Evolutionary conservation across 2,888 invertebrate species (phyloP), one percentile per base, ranked within the genome.

Genomic region (Rhyacophila evoluta): DNA sequence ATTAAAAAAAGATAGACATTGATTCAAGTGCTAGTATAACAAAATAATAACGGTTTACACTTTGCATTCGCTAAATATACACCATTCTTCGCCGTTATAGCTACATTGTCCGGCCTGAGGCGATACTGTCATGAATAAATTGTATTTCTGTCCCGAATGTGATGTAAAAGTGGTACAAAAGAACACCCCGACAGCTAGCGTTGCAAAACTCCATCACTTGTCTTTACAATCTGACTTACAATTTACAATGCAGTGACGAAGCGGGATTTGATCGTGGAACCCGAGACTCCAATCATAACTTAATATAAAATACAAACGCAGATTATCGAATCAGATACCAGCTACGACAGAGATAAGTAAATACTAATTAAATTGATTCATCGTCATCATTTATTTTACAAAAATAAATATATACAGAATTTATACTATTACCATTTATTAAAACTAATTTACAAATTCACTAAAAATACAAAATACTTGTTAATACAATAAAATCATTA

Each of bases 11-110:
- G 55, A 25, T 8, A 25, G 55, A 55, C 55, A 55, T 55, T 55
- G 55, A 55, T 55, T 55, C 55, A 25, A 25, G 41, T 19, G 19
- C 55, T 55, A 55, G 55, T 25, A 4, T 33, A 33, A 33, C 29
- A 33, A 33, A 4, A 55, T 25, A 55, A 55, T 55, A 55, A 55
- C 55, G 55, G 55, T 25, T 33, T 55, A 8, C 19, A 55, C 10
- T 55, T 33, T 55, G 8, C 55, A 55, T 19, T 55, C 55, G 55
- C 55, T 25, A 55, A 55, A 55, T 55, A 55, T 55, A 55, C 55
- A 55, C 55, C 55, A 55, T 55, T 55, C 55, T 55, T 19, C 55
- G 55, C 55, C 55, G 55, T 55, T 55, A 55, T 55, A 55, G 55
- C 19, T 41, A 55, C 55, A 55, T 55, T 55, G 55, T 55, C 55